These are phyloP conservation scores for Nannoperca obscura DNA, from an alignment of 2,797 vertebrate species.

Conservation along the genomic window DNA sequence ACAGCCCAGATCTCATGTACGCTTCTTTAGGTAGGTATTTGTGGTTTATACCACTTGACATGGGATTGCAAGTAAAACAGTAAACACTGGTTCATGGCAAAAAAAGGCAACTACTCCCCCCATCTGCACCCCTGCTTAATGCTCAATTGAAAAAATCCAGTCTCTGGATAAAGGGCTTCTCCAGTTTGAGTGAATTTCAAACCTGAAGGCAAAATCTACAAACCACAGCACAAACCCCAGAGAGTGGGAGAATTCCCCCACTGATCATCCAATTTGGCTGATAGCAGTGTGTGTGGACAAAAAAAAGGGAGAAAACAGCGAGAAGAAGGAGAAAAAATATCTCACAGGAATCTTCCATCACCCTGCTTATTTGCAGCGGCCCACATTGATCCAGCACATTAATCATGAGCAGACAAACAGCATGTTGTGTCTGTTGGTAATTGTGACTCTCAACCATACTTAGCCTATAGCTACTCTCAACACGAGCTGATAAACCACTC, in stretches of 20 bases:
- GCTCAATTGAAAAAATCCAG: slow-evolving; percentile 71
- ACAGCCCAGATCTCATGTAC: not conserved
- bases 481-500: slow-evolving; percentile 83
- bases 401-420: slow-evolving; percentile 84
- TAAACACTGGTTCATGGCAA: slow-evolving; percentile 50
- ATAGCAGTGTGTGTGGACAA: slow-evolving; percentile 53
- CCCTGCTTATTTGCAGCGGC: slow-evolving; percentile 57
- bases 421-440: slow-evolving; percentile 84
- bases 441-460: slow-evolving; percentile 82
- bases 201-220: slow-evolving; percentile 84
- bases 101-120: slow-evolving; percentile 10
- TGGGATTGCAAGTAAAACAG: slow-evolving; percentile 38
- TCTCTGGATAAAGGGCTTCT: slow-evolving; percentile 71
- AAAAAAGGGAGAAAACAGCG: slow-evolving; percentile 35
- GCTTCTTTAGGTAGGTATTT: slow-evolving; percentile 33
- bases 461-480: slow-evolving; percentile 82
- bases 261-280: slow-evolving; percentile 84
- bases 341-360: slow-evolving; percentile 80
- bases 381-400: slow-evolving; percentile 78
- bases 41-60: slow-evolving; percentile 25
- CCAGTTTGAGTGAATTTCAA: slow-evolving; percentile 74
- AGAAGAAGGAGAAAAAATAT: slow-evolving; percentile 45
- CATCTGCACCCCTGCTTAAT: slow-evolving; percentile 57
- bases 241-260: slow-evolving; percentile 77
- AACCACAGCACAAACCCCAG: slow-evolving; percentile 73